phyloP scores from a whole-genome alignment of 2,888 invertebrate species.

The Drosophila prostipennis region DNA sequence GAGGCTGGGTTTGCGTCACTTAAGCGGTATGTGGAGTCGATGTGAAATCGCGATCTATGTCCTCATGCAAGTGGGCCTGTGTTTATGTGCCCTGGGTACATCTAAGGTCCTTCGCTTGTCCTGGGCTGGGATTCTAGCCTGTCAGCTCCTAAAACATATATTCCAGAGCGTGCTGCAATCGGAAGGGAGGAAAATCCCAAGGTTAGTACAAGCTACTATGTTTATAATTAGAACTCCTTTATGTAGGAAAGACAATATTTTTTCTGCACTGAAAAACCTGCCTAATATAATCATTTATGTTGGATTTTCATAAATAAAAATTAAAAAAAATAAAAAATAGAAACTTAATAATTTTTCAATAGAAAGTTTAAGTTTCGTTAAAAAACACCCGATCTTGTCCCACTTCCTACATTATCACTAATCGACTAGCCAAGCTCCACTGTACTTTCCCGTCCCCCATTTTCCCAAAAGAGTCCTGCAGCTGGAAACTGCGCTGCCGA shows the following conservation, averaged over 20 bases:
- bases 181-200: constrained; percentile 32
- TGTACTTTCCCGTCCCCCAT: background rate
- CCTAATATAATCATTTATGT: no score
- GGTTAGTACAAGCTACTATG: constrained; percentile 1
- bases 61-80: constrained; percentile 27
- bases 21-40: constrained; percentile 8
- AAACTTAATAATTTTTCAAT: no score
- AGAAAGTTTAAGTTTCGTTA: no score
- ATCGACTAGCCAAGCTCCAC: background rate
- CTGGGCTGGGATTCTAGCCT: constrained; percentile 21
- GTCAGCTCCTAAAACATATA: constrained; percentile 51
- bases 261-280: no score
- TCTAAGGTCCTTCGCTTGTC: constrained; percentile 29
- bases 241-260: background rate
- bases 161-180: constrained; percentile 67
- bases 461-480: constrained; percentile 11
- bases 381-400: no score
- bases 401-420: background rate
- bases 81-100: constrained; percentile 5
- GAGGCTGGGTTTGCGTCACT: constrained; percentile 56
- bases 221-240: background rate
- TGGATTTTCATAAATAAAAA: no score
- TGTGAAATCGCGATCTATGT: constrained; percentile 20
- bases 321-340: no score
- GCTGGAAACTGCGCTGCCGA: constrained; percentile 14